These are phyloP conservation scores for Scolopax rusticola DNA, from an alignment of 2,797 vertebrate genomes.

Conservation along the genomic window DNA sequence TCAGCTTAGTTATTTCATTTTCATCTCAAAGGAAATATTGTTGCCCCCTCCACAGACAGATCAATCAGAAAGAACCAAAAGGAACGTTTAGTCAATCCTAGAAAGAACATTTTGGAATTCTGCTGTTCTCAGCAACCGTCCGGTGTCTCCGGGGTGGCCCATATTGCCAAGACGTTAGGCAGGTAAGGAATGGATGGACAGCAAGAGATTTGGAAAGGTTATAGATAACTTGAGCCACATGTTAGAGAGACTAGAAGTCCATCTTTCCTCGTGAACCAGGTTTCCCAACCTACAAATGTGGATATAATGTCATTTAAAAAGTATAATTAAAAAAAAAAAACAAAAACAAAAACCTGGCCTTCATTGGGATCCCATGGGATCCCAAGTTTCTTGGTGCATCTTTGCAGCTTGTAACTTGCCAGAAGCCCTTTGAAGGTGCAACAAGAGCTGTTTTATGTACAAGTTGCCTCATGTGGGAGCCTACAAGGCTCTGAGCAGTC, in stretches of 20 bases:
- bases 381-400: background rate
- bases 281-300: background rate
- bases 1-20: background rate
- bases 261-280: background rate
- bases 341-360: background rate
- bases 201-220: background rate
- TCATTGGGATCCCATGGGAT: background rate
- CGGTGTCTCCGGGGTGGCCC: accelerated
- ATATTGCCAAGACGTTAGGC: background rate
- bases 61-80: background rate
- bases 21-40: background rate
- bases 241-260: background rate
- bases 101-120: background rate
- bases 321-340: too few species aligned
- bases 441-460: background rate
- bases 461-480: accelerated
- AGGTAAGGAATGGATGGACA: background rate
- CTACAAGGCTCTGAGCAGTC: background rate
- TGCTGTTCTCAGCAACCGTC: background rate
- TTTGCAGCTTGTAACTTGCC: background rate
- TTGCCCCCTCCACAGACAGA: background rate
- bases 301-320: background rate
- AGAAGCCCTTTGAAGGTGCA: background rate
- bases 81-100: background rate
- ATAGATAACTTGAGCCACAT: background rate